Conservation (phyloP, 2,888 invertebrate genomes). For the Scelioninae gen. 2 region DNA sequence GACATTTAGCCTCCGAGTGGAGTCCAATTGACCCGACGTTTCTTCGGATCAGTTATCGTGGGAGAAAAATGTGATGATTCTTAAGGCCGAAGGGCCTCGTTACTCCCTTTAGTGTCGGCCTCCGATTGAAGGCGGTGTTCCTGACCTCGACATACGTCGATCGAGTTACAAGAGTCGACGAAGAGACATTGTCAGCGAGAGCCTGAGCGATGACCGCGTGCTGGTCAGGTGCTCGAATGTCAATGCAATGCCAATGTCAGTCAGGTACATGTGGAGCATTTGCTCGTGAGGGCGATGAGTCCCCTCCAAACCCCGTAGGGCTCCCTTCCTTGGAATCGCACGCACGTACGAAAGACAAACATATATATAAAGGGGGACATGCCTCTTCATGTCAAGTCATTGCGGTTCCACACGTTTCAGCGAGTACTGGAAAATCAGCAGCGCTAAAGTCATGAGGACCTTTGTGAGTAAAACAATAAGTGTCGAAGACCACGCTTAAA, state of each 20-base stretch:
- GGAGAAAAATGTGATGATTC: slow-evolving; percentile 12
- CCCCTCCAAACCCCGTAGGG: slow-evolving; percentile 67
- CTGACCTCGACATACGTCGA: slow-evolving; percentile 60
- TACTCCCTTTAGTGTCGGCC: slow-evolving; percentile 41
- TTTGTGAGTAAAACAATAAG: slow-evolving; percentile 62
- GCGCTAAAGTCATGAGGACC: slow-evolving; percentile 68
- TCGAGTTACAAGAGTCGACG: slow-evolving; percentile 51
- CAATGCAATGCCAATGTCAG: slow-evolving; percentile 71
- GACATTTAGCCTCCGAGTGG: too few relatives aligned
- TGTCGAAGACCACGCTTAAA: too few relatives aligned
- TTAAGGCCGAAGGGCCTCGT: slow-evolving; percentile 38
- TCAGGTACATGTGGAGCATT: slow-evolving; percentile 63
- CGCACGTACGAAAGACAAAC: slow-evolving; percentile 49
- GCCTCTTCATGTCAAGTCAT: slow-evolving; percentile 67
- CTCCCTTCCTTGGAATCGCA: slow-evolving; percentile 69
- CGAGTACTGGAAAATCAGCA: slow-evolving; percentile 73
- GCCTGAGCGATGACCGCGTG: slow-evolving; percentile 36
- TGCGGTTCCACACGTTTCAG: slow-evolving; percentile 69
- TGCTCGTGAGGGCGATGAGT: slow-evolving; percentile 65
- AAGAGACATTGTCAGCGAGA: slow-evolving; percentile 10
- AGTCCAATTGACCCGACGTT: slow-evolving; percentile 12
- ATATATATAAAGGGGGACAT: slow-evolving; percentile 70
- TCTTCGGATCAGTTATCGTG: slow-evolving; percentile 13
- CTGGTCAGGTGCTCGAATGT: slow-evolving; percentile 52
- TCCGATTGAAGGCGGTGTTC: slow-evolving; percentile 54